These are phyloP conservation scores for Telmatherina bonti DNA, from an alignment of 2,797 vertebrate genomes.

Conservation along the genomic window DNA sequence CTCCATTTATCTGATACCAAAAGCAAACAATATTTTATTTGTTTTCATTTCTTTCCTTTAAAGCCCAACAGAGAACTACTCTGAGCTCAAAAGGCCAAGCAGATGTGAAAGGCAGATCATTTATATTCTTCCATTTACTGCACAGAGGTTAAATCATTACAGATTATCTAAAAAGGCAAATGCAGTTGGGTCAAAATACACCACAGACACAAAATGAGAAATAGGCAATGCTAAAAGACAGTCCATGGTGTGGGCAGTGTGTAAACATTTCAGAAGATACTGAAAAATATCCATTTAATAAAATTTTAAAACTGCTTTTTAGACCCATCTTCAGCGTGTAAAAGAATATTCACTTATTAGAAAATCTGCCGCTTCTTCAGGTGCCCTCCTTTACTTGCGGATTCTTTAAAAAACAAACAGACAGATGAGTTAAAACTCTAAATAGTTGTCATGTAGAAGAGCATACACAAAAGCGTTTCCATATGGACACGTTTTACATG, in stretches of 20 bases:
- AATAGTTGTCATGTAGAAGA: too few species aligned
- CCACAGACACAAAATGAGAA: not conserved
- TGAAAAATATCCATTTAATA: too few species aligned
- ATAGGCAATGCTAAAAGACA: not conserved
- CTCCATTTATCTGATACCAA: slow-evolving; percentile 44
- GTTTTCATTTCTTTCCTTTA: not conserved
- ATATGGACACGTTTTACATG: too few species aligned
- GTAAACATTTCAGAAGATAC: too few species aligned
- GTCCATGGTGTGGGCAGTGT: too few species aligned
- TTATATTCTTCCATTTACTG: not conserved
- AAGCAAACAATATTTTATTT: slow-evolving; percentile 24
- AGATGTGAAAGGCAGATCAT: not conserved
- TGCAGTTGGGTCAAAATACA: not conserved
- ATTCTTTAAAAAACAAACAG: too few species aligned
- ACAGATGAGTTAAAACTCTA: too few species aligned
- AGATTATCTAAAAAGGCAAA: not conserved
- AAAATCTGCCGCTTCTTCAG: not conserved
- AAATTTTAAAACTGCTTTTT: too few species aligned
- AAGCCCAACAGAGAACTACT: slow-evolving; percentile 18
- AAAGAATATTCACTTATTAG: not conserved
- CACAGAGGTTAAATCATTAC: not conserved
- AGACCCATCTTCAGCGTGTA: not conserved
- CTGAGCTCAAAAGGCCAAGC: slow-evolving; percentile 22
- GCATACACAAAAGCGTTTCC: too few species aligned
- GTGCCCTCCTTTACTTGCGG: too few species aligned